Percentiles rank a stretch among this genome's conserved stretches.
phyloP scores from a whole-genome alignment of 2,888 invertebrate species.

The Oscheius sp. region DNA sequence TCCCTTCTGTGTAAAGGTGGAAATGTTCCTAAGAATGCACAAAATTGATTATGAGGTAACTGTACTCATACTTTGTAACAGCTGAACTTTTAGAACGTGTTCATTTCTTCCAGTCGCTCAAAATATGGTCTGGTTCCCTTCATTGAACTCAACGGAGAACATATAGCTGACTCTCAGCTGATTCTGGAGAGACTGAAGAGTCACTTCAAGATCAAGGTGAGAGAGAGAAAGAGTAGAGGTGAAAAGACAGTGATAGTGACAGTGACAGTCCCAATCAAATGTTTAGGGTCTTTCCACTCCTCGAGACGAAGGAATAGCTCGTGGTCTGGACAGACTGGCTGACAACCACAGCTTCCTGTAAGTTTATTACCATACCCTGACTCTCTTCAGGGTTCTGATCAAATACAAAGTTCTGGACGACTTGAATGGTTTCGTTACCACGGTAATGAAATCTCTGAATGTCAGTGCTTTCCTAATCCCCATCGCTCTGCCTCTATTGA shows the following conservation, averaged over 20 bases:
- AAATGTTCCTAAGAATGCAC: not conserved
- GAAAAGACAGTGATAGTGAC: slow-evolving; percentile 11
- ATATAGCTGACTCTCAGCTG: slow-evolving; percentile 21
- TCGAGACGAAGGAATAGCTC: slow-evolving; percentile 3
- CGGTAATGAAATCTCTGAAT: not conserved
- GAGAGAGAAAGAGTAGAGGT: slow-evolving; percentile 25
- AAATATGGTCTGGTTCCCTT: slow-evolving; percentile 22
- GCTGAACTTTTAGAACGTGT: slow-evolving; percentile 3
- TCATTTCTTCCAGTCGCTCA: not conserved
- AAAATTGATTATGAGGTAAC: slow-evolving; percentile 11
- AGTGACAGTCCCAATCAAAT: slow-evolving; percentile 24
- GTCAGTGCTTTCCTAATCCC: not conserved
- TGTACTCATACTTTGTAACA: not conserved
- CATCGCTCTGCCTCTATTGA: not conserved
- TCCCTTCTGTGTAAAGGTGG: slow-evolving; percentile 6
- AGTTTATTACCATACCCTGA: not conserved
- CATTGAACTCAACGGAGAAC: slow-evolving; percentile 13
- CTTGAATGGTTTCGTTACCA: not conserved
- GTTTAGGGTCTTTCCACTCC: slow-evolving; percentile 4
- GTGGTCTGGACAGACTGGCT: slow-evolving; percentile 12
- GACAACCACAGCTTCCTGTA: slow-evolving; percentile 20
- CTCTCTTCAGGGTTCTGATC: not conserved
- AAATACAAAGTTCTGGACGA: slow-evolving; percentile 10
- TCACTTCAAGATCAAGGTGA: not conserved
- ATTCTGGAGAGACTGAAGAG: slow-evolving; percentile 16